Conservation (phyloP, 2,113 vertebrate genomes). For the human (Homo sapiens) region DNA sequence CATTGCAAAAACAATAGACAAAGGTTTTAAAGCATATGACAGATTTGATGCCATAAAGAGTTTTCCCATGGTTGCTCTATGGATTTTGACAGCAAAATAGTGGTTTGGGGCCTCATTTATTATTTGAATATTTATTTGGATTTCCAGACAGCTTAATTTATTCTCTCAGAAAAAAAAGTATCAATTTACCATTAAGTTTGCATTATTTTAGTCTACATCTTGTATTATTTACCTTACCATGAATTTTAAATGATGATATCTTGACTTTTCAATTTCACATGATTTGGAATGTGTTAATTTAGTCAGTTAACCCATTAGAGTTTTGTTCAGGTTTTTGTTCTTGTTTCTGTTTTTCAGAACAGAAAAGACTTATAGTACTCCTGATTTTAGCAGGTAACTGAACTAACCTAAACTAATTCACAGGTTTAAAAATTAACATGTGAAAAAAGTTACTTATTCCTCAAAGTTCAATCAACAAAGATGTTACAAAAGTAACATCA, state of each 20-base stretch:
- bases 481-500: background rate
- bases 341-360: background rate
- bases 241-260: conserved; percentile 42
- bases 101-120: background rate
- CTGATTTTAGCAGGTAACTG: conserved; percentile 21
- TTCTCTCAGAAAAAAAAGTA: background rate
- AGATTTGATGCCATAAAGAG: background rate
- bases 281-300: conserved; percentile 21
- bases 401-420: conserved; percentile 33
- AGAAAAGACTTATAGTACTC: background rate
- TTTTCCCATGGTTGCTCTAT: background rate
- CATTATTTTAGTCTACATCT: background rate
- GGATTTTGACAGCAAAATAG: conserved; percentile 29
- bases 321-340: background rate
- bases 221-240: conserved; percentile 27
- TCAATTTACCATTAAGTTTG: background rate
- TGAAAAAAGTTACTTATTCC: conserved; percentile 23
- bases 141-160: conserved; percentile 42
- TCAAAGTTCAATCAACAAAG: conserved; percentile 28
- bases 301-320: background rate
- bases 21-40: background rate
- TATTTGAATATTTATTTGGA: conserved; percentile 37
- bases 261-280: conserved; percentile 42
- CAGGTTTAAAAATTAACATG: conserved; percentile 27
- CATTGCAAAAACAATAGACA: background rate